Percentiles rank a stretch among this genome's conserved stretches.
These are phyloP conservation scores for Coracias cyanogaster DNA, from an alignment of 2,797 vertebrate species.

Conservation along the genomic window DNA sequence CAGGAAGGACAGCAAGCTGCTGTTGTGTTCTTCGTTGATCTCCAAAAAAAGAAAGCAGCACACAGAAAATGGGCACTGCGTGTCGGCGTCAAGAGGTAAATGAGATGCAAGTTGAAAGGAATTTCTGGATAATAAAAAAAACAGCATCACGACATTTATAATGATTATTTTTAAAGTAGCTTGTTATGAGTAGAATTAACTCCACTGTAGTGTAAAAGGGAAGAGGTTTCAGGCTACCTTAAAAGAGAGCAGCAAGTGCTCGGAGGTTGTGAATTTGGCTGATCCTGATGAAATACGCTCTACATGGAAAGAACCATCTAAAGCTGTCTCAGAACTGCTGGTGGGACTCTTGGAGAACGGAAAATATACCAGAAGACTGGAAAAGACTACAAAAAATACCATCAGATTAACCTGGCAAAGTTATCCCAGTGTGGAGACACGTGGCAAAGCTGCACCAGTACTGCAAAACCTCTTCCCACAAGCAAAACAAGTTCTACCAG, in stretches of 20 bases:
- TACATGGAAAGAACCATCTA: background rate
- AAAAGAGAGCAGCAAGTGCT: background rate
- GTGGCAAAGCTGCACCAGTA: background rate
- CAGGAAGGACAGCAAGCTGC: background rate
- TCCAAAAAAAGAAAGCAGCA: background rate
- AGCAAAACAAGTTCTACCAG: background rate
- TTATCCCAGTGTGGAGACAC: background rate
- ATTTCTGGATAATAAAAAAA: background rate
- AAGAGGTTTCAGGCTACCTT: background rate
- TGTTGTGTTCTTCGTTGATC: background rate
- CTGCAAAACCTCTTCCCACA: background rate
- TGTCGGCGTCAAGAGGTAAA: background rate
- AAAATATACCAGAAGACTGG: background rate
- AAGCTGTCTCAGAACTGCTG: background rate
- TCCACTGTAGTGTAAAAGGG: background rate
- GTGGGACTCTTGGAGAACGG: background rate
- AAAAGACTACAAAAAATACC: background rate
- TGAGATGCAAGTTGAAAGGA: background rate
- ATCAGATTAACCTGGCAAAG: background rate
- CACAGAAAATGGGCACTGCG: background rate
- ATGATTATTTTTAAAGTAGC: background rate
- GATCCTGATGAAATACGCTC: background rate
- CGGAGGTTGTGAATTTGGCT: background rate
- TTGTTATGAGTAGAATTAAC: background rate
- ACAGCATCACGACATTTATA: background rate